Conservation (phyloP, 64 coral and sea anemone genomes). For the Stichodactyla mertensii region DNA sequence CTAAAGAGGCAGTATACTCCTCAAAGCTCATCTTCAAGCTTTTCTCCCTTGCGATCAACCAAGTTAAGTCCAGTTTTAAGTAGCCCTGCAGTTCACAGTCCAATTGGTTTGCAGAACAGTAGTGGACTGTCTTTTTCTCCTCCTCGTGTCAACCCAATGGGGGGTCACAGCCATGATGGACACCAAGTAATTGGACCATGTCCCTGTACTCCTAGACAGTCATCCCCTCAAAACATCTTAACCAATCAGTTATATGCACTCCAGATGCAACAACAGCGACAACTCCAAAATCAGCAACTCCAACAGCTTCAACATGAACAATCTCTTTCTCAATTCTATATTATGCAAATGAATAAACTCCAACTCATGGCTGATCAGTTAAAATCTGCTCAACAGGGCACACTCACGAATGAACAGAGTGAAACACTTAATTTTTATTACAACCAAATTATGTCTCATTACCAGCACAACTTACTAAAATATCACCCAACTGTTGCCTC, state of each 20-base stretch:
- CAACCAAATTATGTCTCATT: constrained; percentile 46
- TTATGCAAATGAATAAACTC: constrained; percentile 46
- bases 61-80: constrained; percentile 8
- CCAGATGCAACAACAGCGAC: constrained; percentile 46
- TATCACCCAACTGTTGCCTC: constrained; percentile 36
- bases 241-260: constrained; percentile 38
- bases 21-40: not conserved
- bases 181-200: not conserved
- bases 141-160: not conserved
- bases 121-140: not conserved
- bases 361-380: constrained; percentile 46
- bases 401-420: constrained; percentile 25
- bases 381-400: constrained; percentile 30
- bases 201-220: not conserved
- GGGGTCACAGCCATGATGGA: not conserved
- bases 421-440: constrained; percentile 21
- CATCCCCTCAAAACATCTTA: not conserved
- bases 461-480: constrained; percentile 23
- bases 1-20: constrained; percentile 13
- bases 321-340: constrained; percentile 36
- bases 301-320: constrained; percentile 51
- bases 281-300: constrained; percentile 26
- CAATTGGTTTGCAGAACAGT: not conserved
- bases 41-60: not conserved
- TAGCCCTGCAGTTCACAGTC: not conserved